Evolutionary conservation across 2,797 vertebrate genomes (phyloP).

Genomic region (Salarias fasciatus): DNA sequence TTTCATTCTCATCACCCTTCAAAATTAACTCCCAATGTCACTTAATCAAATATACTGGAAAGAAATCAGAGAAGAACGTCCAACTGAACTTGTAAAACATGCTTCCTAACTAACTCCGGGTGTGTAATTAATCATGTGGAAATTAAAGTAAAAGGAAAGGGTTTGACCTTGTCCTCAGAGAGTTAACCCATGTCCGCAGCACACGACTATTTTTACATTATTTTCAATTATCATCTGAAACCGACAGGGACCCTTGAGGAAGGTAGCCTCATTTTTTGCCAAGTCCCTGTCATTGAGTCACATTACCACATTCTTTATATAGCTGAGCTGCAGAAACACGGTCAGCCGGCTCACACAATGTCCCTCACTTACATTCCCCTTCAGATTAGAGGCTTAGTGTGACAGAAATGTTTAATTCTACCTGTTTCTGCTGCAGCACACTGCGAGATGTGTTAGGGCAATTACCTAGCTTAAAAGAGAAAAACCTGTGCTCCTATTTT

Average conservation of each 20-base stretch:
- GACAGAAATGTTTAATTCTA: constrained; percentile 30
- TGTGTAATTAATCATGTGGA: constrained; percentile 82
- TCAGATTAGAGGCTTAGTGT: constrained; percentile 25
- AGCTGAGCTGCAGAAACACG: constrained; percentile 59
- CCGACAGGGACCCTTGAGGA: constrained; percentile 74
- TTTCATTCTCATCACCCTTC: constrained; percentile 35
- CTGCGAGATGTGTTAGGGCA: not conserved
- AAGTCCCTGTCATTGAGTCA: constrained; percentile 72
- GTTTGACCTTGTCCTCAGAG: constrained; percentile 78
- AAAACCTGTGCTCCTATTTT: constrained; percentile 4
- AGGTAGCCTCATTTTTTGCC: constrained; percentile 77
- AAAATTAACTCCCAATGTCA: too few relatives aligned
- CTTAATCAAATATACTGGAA: constrained; percentile 44
- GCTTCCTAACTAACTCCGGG: constrained; percentile 36
- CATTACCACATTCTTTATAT: constrained; percentile 73
- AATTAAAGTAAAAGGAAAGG: constrained; percentile 78
- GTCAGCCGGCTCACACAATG: constrained; percentile 43
- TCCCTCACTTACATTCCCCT: constrained; percentile 38
- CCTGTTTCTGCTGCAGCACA: not conserved
- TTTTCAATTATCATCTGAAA: constrained; percentile 85
- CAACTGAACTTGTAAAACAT: constrained; percentile 64
- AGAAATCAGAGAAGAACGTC: constrained; percentile 46
- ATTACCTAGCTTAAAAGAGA: constrained; percentile 24
- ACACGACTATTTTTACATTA: constrained; percentile 83
- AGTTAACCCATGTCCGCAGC: constrained; percentile 70